Percentiles rank a stretch among this genome's conserved stretches.
Conservation (phyloP, 2,113 vertebrate genomes). For the Heterocephalus glaber region DNA sequence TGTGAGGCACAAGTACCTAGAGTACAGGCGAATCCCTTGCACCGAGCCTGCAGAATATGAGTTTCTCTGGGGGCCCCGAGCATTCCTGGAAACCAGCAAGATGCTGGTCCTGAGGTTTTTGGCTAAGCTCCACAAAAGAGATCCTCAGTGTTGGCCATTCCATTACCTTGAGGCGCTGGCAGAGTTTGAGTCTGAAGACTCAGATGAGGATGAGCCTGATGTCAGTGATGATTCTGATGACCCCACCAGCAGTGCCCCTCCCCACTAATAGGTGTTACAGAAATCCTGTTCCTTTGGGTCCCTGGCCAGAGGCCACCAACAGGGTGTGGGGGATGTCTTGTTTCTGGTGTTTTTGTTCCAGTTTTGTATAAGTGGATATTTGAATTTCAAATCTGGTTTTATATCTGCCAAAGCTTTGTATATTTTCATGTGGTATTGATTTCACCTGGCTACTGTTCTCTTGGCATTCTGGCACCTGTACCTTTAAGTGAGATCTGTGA, state of each 20-base stretch:
- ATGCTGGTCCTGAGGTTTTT: conserved; percentile 88
- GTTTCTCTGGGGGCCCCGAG: conserved; percentile 89
- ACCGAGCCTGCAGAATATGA: conserved; percentile 87
- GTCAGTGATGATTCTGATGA: not conserved
- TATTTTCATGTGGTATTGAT: conserved; percentile 55
- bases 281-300: not conserved
- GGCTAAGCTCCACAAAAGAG: conserved; percentile 80
- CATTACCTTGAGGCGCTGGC: conserved; percentile 64
- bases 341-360: conserved; percentile 62
- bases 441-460: conserved; percentile 63
- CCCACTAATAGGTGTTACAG: not conserved
- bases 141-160: conserved; percentile 61
- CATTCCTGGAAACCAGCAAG: conserved; percentile 87
- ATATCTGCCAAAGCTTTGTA: conserved; percentile 73
- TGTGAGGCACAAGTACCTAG: conserved; percentile 90
- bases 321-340: not conserved
- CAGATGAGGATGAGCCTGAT: conserved; percentile 1
- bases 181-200: conserved; percentile 66
- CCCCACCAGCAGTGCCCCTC: conserved; percentile 43
- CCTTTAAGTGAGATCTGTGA: conserved; percentile 69
- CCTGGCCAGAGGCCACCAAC: conserved; percentile 30
- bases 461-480: conserved; percentile 57
- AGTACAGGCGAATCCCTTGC: conserved; percentile 85
- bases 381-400: conserved; percentile 39
- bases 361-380: not conserved